Evolutionary conservation across 2,888 invertebrate species (phyloP).

Genomic region (Orthonevra nobilis): DNA sequence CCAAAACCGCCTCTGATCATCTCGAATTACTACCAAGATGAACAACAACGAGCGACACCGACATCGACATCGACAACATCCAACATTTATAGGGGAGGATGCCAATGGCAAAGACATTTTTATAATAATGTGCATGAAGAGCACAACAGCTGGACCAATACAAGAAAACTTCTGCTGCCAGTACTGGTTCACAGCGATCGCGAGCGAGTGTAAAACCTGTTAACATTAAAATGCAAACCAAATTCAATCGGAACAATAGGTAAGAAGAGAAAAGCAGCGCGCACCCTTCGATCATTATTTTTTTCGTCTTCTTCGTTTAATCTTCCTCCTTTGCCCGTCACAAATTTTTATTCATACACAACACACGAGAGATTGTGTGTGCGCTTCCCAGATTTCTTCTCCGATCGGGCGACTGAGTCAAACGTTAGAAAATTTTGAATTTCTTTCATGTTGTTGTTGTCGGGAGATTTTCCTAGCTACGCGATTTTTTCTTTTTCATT

Average conservation of each 20-base stretch:
- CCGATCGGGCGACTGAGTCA: constrained; percentile 5
- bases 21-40: constrained; percentile 76
- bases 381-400: constrained; percentile 52
- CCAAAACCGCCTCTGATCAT: constrained; percentile 79
- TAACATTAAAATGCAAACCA: constrained; percentile 76
- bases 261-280: constrained; percentile 42
- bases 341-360: constrained; percentile 19
- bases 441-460: constrained; percentile 61
- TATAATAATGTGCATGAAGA: constrained; percentile 72
- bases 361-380: too few relatives aligned
- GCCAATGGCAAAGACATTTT: constrained; percentile 40
- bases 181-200: constrained; percentile 41
- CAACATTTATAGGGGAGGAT: constrained; percentile 42
- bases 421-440: constrained; percentile 59
- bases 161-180: constrained; percentile 55
- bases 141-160: constrained; percentile 65
- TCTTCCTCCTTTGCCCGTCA: constrained; percentile 25
- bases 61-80: constrained; percentile 43
- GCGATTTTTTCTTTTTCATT: constrained; percentile 35
- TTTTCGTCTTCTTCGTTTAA: constrained; percentile 33
- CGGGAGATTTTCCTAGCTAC: constrained; percentile 24
- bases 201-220: constrained; percentile 76
- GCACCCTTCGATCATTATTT: constrained; percentile 45
- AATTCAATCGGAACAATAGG: constrained; percentile 66
- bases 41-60: constrained; percentile 46